phyloP scores from a whole-genome alignment of 2,797 vertebrate species.

The Carapus acus region DNA sequence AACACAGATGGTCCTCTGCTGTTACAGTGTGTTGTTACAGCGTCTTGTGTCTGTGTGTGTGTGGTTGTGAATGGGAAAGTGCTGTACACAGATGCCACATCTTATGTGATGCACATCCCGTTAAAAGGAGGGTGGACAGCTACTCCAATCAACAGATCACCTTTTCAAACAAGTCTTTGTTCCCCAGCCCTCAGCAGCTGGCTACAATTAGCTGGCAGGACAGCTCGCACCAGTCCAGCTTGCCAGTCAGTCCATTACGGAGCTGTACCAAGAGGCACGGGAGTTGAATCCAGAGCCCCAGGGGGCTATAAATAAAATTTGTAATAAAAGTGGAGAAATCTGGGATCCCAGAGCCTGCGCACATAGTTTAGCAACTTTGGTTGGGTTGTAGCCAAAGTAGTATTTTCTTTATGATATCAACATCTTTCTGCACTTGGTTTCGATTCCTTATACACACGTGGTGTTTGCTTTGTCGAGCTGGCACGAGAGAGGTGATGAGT shows the following conservation, averaged over 20 bases:
- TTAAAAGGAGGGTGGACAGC: conserved; percentile 64
- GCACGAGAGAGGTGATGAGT: conserved; percentile 40
- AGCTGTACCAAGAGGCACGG: conserved; percentile 37
- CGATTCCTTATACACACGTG: conserved; percentile 3
- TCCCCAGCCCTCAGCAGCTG: conserved; percentile 67
- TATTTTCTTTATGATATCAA: too few relatives aligned
- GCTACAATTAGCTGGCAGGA: conserved; percentile 73
- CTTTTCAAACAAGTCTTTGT: conserved; percentile 77
- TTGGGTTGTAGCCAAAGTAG: too few relatives aligned
- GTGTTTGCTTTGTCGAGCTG: conserved; percentile 46
- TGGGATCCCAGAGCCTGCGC: conserved; percentile 11
- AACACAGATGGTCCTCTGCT: conserved; percentile 58
- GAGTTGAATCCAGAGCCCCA: conserved; percentile 40
- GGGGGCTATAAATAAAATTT: conserved; percentile 44
- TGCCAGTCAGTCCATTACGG: conserved; percentile 62
- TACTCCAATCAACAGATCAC: conserved; percentile 72
- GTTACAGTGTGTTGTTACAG: conserved; percentile 47
- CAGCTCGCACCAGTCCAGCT: conserved; percentile 61
- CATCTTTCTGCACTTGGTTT: too few relatives aligned
- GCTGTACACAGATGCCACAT: conserved; percentile 70
- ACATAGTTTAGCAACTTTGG: background rate
- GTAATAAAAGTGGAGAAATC: conserved; percentile 30
- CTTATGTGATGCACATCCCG: conserved; percentile 70
- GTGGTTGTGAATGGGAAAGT: conserved; percentile 34
- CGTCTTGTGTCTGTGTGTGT: conserved; percentile 22